Conservation (phyloP, 2,888 invertebrate genomes). For the Neria commutata region DNA sequence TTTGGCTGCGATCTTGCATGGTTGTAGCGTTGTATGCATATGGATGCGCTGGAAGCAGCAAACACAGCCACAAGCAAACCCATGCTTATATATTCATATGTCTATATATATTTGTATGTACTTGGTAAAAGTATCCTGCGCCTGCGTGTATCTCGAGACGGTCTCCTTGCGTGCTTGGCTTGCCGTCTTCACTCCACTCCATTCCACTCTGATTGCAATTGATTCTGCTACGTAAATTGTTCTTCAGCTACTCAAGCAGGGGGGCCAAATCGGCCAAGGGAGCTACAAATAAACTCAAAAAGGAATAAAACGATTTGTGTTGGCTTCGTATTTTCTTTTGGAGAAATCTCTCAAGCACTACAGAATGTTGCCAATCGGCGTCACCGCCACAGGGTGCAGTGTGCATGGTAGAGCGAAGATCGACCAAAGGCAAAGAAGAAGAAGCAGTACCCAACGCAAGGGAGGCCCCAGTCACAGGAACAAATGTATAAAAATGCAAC, state of each 20-base stretch:
- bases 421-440: too few species aligned
- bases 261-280: not conserved
- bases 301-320: conserved; percentile 23
- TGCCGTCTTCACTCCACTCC: not conserved
- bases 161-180: not conserved
- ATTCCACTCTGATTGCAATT: not conserved
- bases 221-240: not conserved
- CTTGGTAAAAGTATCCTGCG: conserved; percentile 1
- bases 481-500: not conserved
- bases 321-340: not conserved
- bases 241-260: not conserved
- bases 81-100: too few species aligned
- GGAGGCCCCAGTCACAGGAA: not conserved
- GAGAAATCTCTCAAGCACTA: conserved; percentile 7
- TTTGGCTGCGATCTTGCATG: too few species aligned
- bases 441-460: too few species aligned
- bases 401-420: too few species aligned
- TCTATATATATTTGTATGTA: too few species aligned
- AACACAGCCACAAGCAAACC: too few species aligned
- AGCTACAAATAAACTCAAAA: not conserved
- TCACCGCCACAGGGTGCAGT: conserved; percentile 2
- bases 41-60: too few species aligned
- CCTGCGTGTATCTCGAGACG: not conserved
- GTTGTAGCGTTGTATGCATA: too few species aligned
- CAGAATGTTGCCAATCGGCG: conserved; percentile 4